phyloP scores from a whole-genome alignment of 2,797 vertebrate genomes.

The Sebastolobus alascanus region DNA sequence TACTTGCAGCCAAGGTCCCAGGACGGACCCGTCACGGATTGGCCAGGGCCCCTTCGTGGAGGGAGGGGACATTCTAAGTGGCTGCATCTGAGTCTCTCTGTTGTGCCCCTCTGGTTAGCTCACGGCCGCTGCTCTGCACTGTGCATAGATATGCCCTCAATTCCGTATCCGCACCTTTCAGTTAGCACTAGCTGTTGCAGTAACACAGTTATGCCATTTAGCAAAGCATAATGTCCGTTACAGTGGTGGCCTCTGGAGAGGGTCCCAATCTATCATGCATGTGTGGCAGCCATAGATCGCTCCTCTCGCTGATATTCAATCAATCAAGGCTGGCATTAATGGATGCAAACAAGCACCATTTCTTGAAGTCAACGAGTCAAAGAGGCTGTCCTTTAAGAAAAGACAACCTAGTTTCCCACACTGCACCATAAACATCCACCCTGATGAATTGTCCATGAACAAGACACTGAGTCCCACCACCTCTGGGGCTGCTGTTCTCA shows the following conservation, averaged over 20 bases:
- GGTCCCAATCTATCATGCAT: conserved; percentile 35
- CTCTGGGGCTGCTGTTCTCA: neutral
- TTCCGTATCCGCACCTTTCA: neutral
- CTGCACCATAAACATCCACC: neutral
- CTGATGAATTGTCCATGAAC: conserved; percentile 11
- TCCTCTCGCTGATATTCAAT: conserved; percentile 34
- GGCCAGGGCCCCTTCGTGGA: no score
- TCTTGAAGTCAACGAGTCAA: neutral
- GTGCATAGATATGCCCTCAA: no score
- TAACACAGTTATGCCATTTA: conserved; percentile 34
- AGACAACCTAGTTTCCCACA: conserved; percentile 1
- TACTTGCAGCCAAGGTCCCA: no score
- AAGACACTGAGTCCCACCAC: neutral
- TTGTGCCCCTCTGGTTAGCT: no score
- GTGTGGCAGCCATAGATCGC: conserved; percentile 21
- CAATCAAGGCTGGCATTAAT: conserved; percentile 40
- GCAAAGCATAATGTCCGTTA: conserved; percentile 42
- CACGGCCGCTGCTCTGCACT: no score
- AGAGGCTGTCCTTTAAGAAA: neutral
- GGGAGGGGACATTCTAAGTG: no score
- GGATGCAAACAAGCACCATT: conserved; percentile 23
- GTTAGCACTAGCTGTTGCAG: conserved; percentile 36
- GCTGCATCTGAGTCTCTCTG: no score
- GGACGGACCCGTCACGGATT: no score
- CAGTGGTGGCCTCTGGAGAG: conserved; percentile 35